Evolutionary conservation across 2,888 invertebrate genomes (phyloP).

Genomic region (Agonopterix alstromeriana): DNA sequence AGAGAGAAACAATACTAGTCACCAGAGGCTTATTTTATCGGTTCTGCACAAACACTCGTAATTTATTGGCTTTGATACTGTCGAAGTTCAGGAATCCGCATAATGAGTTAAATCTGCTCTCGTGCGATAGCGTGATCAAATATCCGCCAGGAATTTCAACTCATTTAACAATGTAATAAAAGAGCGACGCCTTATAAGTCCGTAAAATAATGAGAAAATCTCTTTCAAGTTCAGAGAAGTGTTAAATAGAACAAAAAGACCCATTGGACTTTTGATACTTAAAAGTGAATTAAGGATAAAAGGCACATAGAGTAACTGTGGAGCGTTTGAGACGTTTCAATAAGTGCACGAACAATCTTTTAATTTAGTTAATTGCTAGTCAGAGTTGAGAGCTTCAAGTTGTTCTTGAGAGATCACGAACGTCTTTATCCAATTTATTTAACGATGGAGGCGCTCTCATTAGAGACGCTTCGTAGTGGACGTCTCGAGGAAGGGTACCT

Average conservation of each 20-base stretch:
- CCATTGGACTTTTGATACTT: constrained; percentile 20
- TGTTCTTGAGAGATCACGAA: constrained; percentile 73
- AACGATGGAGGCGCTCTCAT: constrained; percentile 72
- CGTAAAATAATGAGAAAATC: constrained; percentile 18
- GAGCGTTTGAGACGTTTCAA: constrained; percentile 52
- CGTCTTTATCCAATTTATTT: constrained; percentile 77
- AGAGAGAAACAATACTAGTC: constrained; percentile 12
- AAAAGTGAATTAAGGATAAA: constrained; percentile 44
- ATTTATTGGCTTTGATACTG: constrained; percentile 59
- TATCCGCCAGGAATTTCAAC: constrained; percentile 18
- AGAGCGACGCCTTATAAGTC: constrained; percentile 9
- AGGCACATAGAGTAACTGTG: constrained; percentile 37
- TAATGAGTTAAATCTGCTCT: constrained; percentile 53
- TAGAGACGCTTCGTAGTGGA: constrained; percentile 56
- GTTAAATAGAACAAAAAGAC: constrained; percentile 15
- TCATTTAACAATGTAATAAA: constrained; percentile 11
- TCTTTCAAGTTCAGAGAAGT: constrained; percentile 13
- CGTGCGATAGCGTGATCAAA: constrained; percentile 36
- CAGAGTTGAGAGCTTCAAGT: constrained; percentile 68
- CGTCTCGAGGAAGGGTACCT: constrained; percentile 29
- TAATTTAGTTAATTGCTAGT: constrained; percentile 76
- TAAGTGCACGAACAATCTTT: constrained; percentile 70
- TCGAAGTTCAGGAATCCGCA: constrained; percentile 44
- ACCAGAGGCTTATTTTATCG: constrained; percentile 48
- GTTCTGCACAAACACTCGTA: constrained; percentile 35